These are phyloP conservation scores for Phenganax subtilis DNA, from an alignment of 92 coral and sea anemone species.

Conservation along the genomic window DNA sequence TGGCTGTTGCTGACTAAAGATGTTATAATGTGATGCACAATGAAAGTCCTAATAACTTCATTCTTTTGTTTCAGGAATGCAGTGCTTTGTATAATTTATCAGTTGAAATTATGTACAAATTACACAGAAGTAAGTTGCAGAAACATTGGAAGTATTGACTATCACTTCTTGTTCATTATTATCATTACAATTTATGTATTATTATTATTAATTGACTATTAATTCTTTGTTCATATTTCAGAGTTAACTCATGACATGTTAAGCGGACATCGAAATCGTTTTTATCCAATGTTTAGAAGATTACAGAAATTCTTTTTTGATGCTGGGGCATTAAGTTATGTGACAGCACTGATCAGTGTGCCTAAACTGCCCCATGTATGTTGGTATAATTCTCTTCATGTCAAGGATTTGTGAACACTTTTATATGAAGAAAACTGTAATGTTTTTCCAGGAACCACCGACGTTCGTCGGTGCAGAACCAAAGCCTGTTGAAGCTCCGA, in stretches of 20 bases:
- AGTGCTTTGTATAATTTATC: slow-evolving; percentile 79
- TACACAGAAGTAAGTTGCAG: slow-evolving; percentile 76
- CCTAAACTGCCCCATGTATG: slow-evolving; percentile 84
- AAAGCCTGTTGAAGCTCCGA: slow-evolving; percentile 57
- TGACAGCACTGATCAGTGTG: slow-evolving; percentile 68
- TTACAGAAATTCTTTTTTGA: slow-evolving; percentile 85
- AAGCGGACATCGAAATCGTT: slow-evolving; percentile 83
- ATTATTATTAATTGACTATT: neutral
- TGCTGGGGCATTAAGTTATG: slow-evolving; percentile 94
- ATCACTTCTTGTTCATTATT: neutral
- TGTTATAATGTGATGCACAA: neutral
- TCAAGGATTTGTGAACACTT: neutral
- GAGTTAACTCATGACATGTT: slow-evolving; percentile 76
- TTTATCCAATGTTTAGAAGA: slow-evolving; percentile 56
- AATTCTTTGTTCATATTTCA: slow-evolving; percentile 5
- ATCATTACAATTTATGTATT: neutral
- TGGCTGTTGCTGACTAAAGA: neutral
- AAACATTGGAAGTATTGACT: neutral
- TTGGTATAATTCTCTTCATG: neutral
- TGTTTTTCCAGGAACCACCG: slow-evolving; percentile 58
- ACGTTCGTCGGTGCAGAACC: slow-evolving; percentile 61
- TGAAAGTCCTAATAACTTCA: neutral
- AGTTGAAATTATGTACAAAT: slow-evolving; percentile 83
- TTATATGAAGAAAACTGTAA: neutral
- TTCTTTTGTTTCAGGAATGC: slow-evolving; percentile 67